Evolutionary conservation across 2,113 vertebrate species (phyloP).

Genomic region (Cervus canadensis): DNA sequence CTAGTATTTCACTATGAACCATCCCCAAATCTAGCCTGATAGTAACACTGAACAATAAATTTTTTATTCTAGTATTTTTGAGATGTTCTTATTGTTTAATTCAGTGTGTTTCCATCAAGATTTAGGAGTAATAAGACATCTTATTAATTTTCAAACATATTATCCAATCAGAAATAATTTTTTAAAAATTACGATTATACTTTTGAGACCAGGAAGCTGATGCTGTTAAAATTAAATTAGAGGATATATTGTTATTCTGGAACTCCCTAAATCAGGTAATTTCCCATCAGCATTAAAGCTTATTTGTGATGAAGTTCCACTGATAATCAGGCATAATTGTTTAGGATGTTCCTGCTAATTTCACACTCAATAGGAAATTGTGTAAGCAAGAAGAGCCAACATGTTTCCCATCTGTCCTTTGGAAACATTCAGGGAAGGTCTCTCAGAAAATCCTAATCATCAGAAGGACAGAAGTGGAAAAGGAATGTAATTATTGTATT

Average conservation of each 20-base stretch:
- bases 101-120: not conserved
- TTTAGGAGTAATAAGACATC: not conserved
- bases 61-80: not conserved
- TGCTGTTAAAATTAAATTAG: not conserved
- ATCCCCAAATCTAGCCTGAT: not conserved
- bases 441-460: not conserved
- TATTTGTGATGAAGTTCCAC: not conserved
- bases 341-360: constrained; percentile 12
- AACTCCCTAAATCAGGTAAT: not conserved
- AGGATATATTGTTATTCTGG: not conserved
- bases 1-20: not conserved
- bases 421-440: not conserved
- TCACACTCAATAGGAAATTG: not conserved
- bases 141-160: not conserved
- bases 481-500: not conserved
- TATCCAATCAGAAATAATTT: not conserved
- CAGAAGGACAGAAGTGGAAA: not conserved
- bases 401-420: constrained; percentile 13
- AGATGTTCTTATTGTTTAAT: not conserved
- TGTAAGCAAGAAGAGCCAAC: constrained; percentile 25
- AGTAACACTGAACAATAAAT: not conserved
- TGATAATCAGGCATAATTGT: constrained; percentile 19
- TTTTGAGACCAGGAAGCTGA: not conserved
- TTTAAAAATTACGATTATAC: not conserved
- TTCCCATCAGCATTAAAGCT: not conserved